phyloP scores from a whole-genome alignment of 1,140 invertebrate genomes.

The Grapholita molesta region DNA sequence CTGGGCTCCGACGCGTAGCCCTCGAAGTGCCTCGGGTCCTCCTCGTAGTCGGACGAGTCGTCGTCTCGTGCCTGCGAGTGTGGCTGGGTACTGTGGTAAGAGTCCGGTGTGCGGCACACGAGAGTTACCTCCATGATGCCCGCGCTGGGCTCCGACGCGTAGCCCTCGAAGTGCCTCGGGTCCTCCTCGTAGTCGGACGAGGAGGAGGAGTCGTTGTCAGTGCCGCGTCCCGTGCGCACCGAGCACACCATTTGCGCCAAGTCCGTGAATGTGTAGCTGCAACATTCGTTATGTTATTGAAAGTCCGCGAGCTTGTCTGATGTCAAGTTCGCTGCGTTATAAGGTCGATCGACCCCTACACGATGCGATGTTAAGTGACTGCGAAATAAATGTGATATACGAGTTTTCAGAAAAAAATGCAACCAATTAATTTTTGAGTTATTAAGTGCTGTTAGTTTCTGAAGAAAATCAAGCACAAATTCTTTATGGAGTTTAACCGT shows the following conservation, averaged over 20 bases:
- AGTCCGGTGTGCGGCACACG: no score
- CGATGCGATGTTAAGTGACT: no score
- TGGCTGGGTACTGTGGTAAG: no score
- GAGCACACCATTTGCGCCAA: constrained; percentile 97
- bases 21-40: constrained; percentile 85
- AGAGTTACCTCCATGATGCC: constrained; percentile 72
- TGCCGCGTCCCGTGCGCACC: constrained; percentile 82
- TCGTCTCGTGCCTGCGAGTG: constrained; percentile 76
- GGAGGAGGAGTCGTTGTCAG: constrained; percentile 75
- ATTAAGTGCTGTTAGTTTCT: no score
- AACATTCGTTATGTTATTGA: neutral
- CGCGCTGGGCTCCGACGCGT: constrained; percentile 88
- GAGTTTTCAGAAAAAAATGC: no score
- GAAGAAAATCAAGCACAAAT: no score
- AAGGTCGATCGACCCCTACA: no score
- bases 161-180: constrained; percentile 88
- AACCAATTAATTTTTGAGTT: no score
- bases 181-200: constrained; percentile 78
- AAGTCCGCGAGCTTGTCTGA: neutral
- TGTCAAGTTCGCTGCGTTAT: no score
- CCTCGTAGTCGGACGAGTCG: constrained; percentile 76
- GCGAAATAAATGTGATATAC: no score
- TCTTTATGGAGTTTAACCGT: no score
- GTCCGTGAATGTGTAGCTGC: constrained; percentile 94
- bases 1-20: constrained; percentile 91